Conservation (phyloP, 1,140 invertebrate genomes). For the Ceratina calcarata region DNA sequence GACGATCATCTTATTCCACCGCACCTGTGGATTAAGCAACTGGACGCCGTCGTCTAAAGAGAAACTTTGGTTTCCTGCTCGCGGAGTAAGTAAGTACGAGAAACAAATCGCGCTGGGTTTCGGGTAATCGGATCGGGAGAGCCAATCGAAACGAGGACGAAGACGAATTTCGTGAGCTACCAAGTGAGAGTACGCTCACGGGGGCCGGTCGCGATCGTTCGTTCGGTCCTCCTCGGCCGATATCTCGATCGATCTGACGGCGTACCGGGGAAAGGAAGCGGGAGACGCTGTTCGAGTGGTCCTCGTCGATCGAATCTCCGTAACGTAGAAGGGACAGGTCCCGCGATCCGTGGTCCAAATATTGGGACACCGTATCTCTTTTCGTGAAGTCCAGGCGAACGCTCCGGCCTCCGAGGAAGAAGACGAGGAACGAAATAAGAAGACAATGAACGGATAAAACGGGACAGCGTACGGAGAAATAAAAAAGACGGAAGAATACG, state of each 20-base stretch:
- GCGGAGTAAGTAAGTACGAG: not conserved
- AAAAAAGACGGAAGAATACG: not conserved
- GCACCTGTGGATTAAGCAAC: too few species aligned
- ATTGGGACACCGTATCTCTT: slow-evolving; percentile 72
- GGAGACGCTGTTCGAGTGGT: slow-evolving; percentile 16
- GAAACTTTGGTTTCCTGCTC: not conserved
- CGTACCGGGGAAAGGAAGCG: slow-evolving; percentile 7
- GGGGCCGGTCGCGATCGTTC: too few species aligned
- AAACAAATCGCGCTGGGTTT: slow-evolving; percentile 20
- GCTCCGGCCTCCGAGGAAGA: slow-evolving; percentile 23
- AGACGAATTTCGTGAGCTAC: slow-evolving; percentile 42
- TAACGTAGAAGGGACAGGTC: slow-evolving; percentile 52
- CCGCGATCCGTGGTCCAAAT: slow-evolving; percentile 72
- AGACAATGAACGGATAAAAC: not conserved
- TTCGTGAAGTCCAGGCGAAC: slow-evolving; percentile 23
- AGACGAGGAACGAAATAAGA: slow-evolving; percentile 8
- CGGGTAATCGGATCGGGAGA: slow-evolving; percentile 19
- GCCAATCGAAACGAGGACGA: slow-evolving; percentile 5
- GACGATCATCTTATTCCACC: too few species aligned
- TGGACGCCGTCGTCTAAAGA: not conserved
- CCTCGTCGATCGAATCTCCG: slow-evolving; percentile 59
- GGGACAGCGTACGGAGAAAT: not conserved
- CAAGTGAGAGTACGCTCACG: slow-evolving; percentile 6
- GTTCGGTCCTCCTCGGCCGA: slow-evolving; percentile 38
- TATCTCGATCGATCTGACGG: slow-evolving; percentile 63